These are phyloP conservation scores for Bactericera cockerelli DNA, from an alignment of 1,140 invertebrate genomes.

Conservation along the genomic window DNA sequence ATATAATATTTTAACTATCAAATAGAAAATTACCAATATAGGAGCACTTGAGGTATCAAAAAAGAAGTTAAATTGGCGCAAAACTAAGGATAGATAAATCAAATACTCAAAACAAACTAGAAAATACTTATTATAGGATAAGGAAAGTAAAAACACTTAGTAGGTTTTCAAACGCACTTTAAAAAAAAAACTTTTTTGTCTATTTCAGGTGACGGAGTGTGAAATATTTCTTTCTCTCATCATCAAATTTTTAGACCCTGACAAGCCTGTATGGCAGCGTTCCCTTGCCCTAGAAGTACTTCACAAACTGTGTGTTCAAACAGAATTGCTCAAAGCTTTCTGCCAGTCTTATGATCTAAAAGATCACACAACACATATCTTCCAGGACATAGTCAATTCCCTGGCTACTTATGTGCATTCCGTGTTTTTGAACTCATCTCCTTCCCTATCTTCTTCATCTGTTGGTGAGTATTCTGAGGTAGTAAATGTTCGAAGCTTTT, in stretches of 20 bases:
- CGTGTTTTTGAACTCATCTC: constrained; percentile 56
- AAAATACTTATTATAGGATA: too few species aligned
- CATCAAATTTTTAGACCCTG: constrained; percentile 91
- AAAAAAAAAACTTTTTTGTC: too few species aligned
- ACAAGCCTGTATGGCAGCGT: constrained; percentile 91
- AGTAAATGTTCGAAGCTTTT: not conserved
- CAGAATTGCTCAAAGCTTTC: constrained; percentile 75
- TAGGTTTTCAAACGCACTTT: too few species aligned
- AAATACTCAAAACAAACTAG: too few species aligned
- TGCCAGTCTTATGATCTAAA: constrained; percentile 89
- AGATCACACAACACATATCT: constrained; percentile 80
- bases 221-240: constrained; percentile 96
- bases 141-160: too few species aligned
- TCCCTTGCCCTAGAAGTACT: constrained; percentile 88
- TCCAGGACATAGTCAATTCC: constrained; percentile 90
- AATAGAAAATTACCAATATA: too few species aligned
- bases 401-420: constrained; percentile 91
- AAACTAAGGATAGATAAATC: too few species aligned
- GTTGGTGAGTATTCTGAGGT: constrained; percentile 23
- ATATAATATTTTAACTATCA: too few species aligned
- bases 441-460: constrained; percentile 32
- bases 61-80: too few species aligned
- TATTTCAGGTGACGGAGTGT: constrained; percentile 84
- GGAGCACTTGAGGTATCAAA: too few species aligned
- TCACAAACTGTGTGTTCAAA: constrained; percentile 82